A percentile compares a stretch with the other conserved stretches of the same genome.
Conservation (phyloP, 2,888 invertebrate species). For the Drosophila flavopinicola region DNA sequence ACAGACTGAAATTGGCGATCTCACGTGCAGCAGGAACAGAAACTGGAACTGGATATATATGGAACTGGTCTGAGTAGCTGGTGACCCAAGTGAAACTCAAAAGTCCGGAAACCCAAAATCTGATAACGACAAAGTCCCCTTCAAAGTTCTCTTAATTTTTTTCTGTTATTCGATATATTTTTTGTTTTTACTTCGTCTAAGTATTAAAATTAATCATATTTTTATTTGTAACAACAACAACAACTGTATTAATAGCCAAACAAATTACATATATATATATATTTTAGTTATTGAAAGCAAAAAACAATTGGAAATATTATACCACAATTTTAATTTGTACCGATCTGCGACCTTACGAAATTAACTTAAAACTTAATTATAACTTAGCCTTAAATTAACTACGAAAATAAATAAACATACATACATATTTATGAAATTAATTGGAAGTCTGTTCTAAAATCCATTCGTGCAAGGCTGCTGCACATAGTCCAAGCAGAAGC, state of each 20-base stretch:
- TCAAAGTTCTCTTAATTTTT: constrained; percentile 54
- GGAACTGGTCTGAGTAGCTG: constrained; percentile 19
- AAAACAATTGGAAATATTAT: constrained; percentile 7
- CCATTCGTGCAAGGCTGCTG: constrained; percentile 93
- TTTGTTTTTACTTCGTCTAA: constrained; percentile 68
- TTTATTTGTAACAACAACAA: constrained; percentile 33
- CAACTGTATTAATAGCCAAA: constrained; percentile 69
- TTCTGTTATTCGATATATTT: constrained; percentile 62
- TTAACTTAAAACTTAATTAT: constrained; percentile 40
- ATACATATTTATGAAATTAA: constrained; percentile 65
- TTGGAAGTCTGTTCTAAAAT: constrained; percentile 38
- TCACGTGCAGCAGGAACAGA: constrained; percentile 50
- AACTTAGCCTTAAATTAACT: constrained; percentile 62
- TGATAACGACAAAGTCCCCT: constrained; percentile 69
- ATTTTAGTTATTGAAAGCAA: constrained; percentile 29
- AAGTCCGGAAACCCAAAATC: constrained; percentile 11
- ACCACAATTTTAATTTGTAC: constrained; percentile 53
- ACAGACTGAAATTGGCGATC: constrained; percentile 75
- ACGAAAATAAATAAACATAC: constrained; percentile 68
- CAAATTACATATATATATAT: constrained; percentile 40
- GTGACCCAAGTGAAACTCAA: no score
- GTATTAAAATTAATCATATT: constrained; percentile 67
- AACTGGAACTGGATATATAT: constrained; percentile 3
- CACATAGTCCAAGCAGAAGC: constrained; percentile 92
- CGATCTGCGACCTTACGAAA: constrained; percentile 58